Conservation (phyloP, 2,888 invertebrate species). For the Tinea pellionella region DNA sequence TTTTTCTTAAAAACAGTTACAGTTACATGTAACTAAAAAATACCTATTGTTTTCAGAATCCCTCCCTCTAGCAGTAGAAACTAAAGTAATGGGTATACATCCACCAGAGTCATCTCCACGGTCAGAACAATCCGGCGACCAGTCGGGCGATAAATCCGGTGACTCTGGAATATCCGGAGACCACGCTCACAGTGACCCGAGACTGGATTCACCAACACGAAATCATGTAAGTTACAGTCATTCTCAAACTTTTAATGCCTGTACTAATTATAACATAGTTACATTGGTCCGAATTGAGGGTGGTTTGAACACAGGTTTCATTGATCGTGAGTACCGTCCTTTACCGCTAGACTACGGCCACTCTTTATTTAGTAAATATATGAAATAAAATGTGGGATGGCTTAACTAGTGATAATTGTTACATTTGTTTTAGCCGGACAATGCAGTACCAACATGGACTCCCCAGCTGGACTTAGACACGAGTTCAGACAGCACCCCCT, state of each 20-base stretch:
- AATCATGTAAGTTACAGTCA: constrained; percentile 31
- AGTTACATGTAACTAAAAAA: too few relatives aligned
- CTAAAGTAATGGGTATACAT: constrained; percentile 59
- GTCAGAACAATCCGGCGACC: constrained; percentile 67
- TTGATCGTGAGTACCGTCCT: too few relatives aligned
- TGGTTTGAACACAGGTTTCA: too few relatives aligned
- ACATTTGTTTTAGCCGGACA: constrained; percentile 22
- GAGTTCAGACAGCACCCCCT: constrained; percentile 58
- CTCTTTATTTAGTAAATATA: too few relatives aligned
- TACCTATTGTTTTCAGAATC: constrained; percentile 35
- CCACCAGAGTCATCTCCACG: constrained; percentile 54
- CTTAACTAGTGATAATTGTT: background rate
- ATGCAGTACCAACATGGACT: constrained; percentile 72
- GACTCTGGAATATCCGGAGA: constrained; percentile 89
- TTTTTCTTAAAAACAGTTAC: too few relatives aligned
- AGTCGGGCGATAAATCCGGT: constrained; percentile 77
- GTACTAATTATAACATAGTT: background rate
- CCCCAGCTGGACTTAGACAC: constrained; percentile 87
- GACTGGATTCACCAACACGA: constrained; percentile 61
- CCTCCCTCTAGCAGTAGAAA: constrained; percentile 51
- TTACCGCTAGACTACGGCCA: too few relatives aligned
- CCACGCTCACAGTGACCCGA: constrained; percentile 50
- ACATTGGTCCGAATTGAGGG: too few relatives aligned
- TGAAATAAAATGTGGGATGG: too few relatives aligned
- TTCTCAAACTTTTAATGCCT: too few relatives aligned